A percentile compares a stretch with the other conserved stretches of the same genome.
phyloP scores from a whole-genome alignment of 2,888 invertebrate genomes.

The Omphaloscelis lunosa region DNA sequence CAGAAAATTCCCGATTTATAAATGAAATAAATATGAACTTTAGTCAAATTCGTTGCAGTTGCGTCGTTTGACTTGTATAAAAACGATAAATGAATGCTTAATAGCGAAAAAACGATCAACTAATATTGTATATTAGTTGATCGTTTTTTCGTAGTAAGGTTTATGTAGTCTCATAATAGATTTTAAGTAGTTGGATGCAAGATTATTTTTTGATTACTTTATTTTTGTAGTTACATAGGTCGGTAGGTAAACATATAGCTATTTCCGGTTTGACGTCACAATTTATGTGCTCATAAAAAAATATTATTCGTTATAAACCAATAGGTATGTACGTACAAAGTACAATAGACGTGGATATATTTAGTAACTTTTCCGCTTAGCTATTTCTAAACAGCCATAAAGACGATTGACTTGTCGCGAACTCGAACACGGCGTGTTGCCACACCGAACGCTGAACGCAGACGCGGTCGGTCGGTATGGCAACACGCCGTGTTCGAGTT shows the following conservation, averaged over 20 bases:
- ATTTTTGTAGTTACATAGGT: background rate
- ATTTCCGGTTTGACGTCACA: background rate
- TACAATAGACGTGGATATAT: too few species aligned
- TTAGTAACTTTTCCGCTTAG: too few species aligned
- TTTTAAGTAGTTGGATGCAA: conserved; percentile 3
- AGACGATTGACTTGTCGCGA: too few species aligned
- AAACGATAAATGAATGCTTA: conserved; percentile 7
- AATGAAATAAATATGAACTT: background rate
- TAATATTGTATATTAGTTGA: too few species aligned
- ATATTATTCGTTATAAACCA: background rate
- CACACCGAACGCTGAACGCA: too few species aligned
- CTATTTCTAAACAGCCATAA: too few species aligned
- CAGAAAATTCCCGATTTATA: background rate
- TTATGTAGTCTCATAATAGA: conserved; percentile 16
- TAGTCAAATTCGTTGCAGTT: background rate
- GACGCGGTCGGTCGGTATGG: too few species aligned
- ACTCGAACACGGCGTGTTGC: too few species aligned
- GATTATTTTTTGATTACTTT: background rate
- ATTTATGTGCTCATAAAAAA: too few species aligned
- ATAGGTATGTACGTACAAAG: background rate
- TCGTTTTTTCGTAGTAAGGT: too few species aligned
- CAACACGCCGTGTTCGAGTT: too few species aligned
- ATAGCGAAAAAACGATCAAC: background rate
- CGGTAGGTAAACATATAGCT: background rate
- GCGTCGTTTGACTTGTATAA: background rate